phyloP scores from a whole-genome alignment of 92 coral and sea anemone species.

The Zoanthus solanderi region DNA sequence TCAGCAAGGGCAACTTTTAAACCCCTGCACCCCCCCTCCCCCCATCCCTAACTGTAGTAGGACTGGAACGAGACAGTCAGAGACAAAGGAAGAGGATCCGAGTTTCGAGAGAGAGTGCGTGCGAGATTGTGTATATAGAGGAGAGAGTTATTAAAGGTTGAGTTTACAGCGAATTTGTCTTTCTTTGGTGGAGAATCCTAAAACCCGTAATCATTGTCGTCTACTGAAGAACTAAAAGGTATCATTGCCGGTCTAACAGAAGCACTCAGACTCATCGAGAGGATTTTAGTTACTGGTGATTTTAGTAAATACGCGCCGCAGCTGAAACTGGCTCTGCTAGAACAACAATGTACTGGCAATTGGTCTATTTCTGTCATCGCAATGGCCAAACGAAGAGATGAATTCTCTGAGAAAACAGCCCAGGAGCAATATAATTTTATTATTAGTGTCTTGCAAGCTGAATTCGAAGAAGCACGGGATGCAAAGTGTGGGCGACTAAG shows the following conservation, averaged over 20 bases:
- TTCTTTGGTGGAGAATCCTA: constrained; percentile 49
- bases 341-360: constrained; percentile 72
- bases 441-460: constrained; percentile 33
- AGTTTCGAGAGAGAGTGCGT: neutral
- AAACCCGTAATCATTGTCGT: constrained; percentile 13
- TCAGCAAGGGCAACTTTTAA: too few relatives aligned
- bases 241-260: constrained; percentile 49
- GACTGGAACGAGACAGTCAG: neutral
- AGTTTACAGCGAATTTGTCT: neutral
- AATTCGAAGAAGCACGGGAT: constrained; percentile 56
- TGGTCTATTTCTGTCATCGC: constrained; percentile 70
- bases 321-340: constrained; percentile 55
- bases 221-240: constrained; percentile 52
- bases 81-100: neutral
- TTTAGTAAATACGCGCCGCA: constrained; percentile 43
- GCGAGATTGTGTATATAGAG: neutral
- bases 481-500: constrained; percentile 57
- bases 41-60: neutral
- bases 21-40: too few relatives aligned
- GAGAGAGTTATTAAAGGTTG: neutral
- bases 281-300: constrained; percentile 43
- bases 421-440: constrained; percentile 56
- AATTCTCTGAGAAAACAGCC: constrained; percentile 56
- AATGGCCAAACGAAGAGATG: constrained; percentile 57
- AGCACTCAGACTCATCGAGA: constrained; percentile 12